These are phyloP conservation scores for Leucophenga montana DNA, from an alignment of 2,888 invertebrate genomes.

Conservation along the genomic window DNA sequence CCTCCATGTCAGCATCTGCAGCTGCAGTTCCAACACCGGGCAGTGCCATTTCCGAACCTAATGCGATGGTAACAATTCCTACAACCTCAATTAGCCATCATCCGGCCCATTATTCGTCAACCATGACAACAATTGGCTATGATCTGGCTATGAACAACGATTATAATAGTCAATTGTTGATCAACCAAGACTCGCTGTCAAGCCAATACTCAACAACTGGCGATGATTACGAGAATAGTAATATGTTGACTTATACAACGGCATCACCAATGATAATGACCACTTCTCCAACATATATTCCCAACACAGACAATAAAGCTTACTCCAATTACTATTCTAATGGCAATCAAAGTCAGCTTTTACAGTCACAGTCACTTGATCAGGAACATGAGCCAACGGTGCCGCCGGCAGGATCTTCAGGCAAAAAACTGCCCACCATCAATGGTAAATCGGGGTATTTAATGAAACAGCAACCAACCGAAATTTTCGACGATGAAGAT, in stretches of 20 bases:
- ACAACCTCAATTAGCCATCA: constrained; percentile 2
- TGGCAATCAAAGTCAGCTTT: constrained; percentile 48
- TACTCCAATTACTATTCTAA: constrained; percentile 48
- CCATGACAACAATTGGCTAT: constrained; percentile 29
- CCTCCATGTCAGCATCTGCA: constrained; percentile 25
- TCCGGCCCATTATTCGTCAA: constrained; percentile 22
- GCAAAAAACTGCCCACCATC: constrained; percentile 71
- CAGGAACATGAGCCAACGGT: constrained; percentile 61
- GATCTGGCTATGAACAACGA: constrained; percentile 33
- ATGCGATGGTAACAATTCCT: constrained; percentile 5
- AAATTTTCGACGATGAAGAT: constrained; percentile 67
- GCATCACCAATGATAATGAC: constrained; percentile 23
- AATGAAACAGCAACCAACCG: constrained; percentile 71
- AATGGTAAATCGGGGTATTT: constrained; percentile 66
- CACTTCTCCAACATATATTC: constrained; percentile 6
- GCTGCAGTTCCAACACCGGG: constrained; percentile 28
- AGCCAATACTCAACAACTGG: constrained; percentile 46
- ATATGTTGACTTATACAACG: constrained; percentile 42
- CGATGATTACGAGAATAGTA: constrained; percentile 64
- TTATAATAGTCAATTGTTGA: constrained; percentile 39
- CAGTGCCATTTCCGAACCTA: constrained; percentile 25
- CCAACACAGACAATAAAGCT: constrained; percentile 39
- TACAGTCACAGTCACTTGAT: constrained; percentile 19
- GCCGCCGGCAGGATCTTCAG: constrained; percentile 63
- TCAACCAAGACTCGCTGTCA: constrained; percentile 39